phyloP scores from a whole-genome alignment of 2,888 invertebrate species.

The Amiota mariae region DNA sequence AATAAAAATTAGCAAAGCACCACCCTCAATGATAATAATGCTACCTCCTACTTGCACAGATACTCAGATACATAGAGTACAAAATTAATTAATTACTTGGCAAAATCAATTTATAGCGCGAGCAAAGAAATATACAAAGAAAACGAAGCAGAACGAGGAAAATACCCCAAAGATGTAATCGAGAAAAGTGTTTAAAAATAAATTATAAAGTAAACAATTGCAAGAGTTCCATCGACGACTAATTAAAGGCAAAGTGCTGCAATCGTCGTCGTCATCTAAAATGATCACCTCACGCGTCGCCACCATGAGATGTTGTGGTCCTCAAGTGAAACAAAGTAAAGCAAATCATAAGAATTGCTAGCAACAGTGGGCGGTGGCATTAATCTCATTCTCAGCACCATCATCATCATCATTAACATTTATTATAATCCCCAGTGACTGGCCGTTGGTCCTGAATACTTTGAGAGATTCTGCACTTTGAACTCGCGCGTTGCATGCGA shows the following conservation, averaged over 20 bases:
- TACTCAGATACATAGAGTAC: too few species aligned
- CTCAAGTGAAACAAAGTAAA: neutral
- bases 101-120: neutral
- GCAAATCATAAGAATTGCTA: neutral
- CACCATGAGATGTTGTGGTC: slow-evolving; percentile 9
- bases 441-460: slow-evolving; percentile 13
- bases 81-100: slow-evolving; percentile 19
- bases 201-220: slow-evolving; percentile 52
- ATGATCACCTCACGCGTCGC: slow-evolving; percentile 9
- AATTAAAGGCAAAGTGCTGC: neutral
- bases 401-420: neutral
- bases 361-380: neutral
- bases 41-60: slow-evolving; percentile 56
- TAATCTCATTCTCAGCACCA: neutral
- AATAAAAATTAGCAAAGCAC: slow-evolving; percentile 55
- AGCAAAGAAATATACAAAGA: neutral
- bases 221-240: slow-evolving; percentile 3
- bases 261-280: neutral
- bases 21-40: slow-evolving; percentile 49
- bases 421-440: neutral
- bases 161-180: neutral
- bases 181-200: slow-evolving; percentile 48
- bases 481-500: slow-evolving; percentile 35
- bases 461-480: slow-evolving; percentile 29
- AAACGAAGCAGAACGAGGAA: neutral